phyloP scores from a whole-genome alignment of 2,113 vertebrate genomes.

The Ictalurus furcatus region DNA sequence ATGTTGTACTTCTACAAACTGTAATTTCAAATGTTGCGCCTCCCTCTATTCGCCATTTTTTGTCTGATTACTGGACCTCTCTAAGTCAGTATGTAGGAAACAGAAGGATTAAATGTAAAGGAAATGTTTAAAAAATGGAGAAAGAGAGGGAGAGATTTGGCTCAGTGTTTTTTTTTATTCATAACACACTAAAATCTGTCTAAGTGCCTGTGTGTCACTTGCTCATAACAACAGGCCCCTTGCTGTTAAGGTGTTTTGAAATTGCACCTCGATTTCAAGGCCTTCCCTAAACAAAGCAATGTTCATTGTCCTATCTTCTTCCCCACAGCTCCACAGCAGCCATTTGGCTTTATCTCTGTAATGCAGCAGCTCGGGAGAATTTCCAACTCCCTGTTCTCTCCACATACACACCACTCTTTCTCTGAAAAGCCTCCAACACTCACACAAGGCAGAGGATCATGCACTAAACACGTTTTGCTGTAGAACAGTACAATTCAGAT shows the following conservation, averaged over 20 bases:
- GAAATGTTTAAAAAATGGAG: not conserved
- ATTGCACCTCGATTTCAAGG: slow-evolving; percentile 45
- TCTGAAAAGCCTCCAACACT: slow-evolving; percentile 21
- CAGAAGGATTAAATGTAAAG: slow-evolving; percentile 51
- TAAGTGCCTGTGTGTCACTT: not conserved
- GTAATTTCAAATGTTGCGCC: slow-evolving; percentile 44
- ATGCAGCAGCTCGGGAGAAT: slow-evolving; percentile 50
- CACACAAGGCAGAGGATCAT: not conserved
- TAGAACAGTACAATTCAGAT: not conserved
- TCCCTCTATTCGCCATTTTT: slow-evolving; percentile 56
- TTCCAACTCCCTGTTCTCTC: slow-evolving; percentile 40
- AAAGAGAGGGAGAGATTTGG: not conserved
- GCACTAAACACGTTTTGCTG: not conserved
- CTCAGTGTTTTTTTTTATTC: not conserved
- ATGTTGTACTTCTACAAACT: slow-evolving; percentile 17
- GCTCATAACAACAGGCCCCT: slow-evolving; percentile 25
- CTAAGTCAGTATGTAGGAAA: slow-evolving; percentile 57
- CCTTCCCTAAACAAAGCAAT: slow-evolving; percentile 23
- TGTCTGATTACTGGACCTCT: slow-evolving; percentile 56
- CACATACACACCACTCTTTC: slow-evolving; percentile 8
- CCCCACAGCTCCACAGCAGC: slow-evolving; percentile 24
- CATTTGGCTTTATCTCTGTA: slow-evolving; percentile 45
- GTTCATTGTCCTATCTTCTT: slow-evolving; percentile 50
- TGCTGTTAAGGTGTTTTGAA: slow-evolving; percentile 36
- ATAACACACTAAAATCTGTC: not conserved